Base-by-base conservation (phyloP, 2,113 vertebrate genomes). In the Pseudorasbora parva region DNA sequence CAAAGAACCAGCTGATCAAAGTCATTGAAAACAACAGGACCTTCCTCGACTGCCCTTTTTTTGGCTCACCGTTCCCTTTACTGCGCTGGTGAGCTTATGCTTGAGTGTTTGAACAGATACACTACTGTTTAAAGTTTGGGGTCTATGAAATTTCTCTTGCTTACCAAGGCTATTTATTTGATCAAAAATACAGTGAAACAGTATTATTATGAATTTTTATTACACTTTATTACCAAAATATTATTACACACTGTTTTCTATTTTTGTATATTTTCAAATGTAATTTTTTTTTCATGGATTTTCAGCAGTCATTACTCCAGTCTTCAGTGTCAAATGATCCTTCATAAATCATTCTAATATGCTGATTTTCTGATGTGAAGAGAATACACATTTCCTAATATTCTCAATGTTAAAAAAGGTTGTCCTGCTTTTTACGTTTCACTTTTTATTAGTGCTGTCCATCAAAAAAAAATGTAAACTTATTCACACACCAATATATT, bases 41-140 rank as follows among this genome's bases (percentile, higher is more conserved):
- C 2, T 95, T 95, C 10, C 93, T 99, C 1, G 95, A 98, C 84
- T 99, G 98, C 71, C 97, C 97, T 0, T 99, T 96, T 87, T 99
- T 99, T 0, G 98, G 98, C n/a, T 98, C 98, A 0, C 98, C 98
- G 1, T 93, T 96, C 43, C 98, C 98, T 1, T 93, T 93, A 2
- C 91, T 98, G 47, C 95, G 97, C 84, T 99, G 98, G 98, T 99
- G 92, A 96, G 96, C 56, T 60, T 8, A 43, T 3, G 2, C 77
- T 25, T n/a, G 1, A 37, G 56, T 73, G 9, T 15, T 8, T 27
- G 12, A 60, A 30, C 12, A 30, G 5, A 62, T 62, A 57, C 21
- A 57, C 8, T 21, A n/a, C n/a, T n/a, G n/a, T n/a, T n/a, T n/a
- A n/a, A 60, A 62, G 5, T 7, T 6, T 62, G 59, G 23, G 59